Base-by-base conservation (phyloP, 2,797 vertebrate species). In the Gadopsis marmoratus region DNA sequence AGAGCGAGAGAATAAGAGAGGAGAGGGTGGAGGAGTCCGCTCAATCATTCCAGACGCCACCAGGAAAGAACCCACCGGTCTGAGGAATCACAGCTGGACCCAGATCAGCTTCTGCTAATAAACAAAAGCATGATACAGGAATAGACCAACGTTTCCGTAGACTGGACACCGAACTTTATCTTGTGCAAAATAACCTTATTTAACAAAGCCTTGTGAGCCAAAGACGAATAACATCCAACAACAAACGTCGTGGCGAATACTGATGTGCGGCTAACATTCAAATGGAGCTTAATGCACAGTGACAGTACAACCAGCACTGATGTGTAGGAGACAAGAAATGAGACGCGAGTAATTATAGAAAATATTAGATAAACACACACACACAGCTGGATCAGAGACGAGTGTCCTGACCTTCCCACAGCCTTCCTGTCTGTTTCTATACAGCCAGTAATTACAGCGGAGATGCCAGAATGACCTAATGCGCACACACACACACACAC, bases 51-150 rank as follows among this genome's bases (percentile, higher is more conserved):
- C 77, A 78, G 77, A 81, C 29, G 67, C 63, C 35, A 83, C 37
- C 68, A 88, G 90, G 88, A 90, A 87, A 87, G 78, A 39, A 72
- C 74, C 71, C 8, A 16, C 45, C 35, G 62, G 78, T 72, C 51
- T 65, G 54, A 81, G 67, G 71, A 78, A 76, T 71, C 39, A 23
- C 61, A 81, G 81, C 81, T 78, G 74, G 76, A 64, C 43, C 4
- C 51, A 31, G 26, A 70, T 63, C 79, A 69, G 56, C 60, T 72
- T 13, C 69, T 59, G 48, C 59, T 60, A 4, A 74, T 29, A 74
- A 67, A 82, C 78, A 71, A 33, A 72, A 64, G 26, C 31, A 19
- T 1, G 50, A 26, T 33, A 3, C 37, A 59, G 50, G 33, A 47
- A 47, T 0, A 23, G 17, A 26, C 13, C 19, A 48, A n/a, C 51